phyloP scores from a whole-genome alignment of 2,888 invertebrate species.

The Congeria kusceri region DNA sequence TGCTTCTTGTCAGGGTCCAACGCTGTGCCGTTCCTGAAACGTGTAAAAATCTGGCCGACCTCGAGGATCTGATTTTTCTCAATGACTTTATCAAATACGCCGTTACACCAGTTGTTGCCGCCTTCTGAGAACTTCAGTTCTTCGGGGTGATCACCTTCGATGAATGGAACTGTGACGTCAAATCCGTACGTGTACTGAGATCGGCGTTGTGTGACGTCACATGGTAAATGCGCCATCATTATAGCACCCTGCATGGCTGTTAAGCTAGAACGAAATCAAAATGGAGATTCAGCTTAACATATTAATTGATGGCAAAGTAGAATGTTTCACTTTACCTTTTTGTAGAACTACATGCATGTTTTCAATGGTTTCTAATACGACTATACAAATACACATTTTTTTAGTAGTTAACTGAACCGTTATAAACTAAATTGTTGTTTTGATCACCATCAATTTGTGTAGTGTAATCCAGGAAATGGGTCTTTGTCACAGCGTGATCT shows the following conservation, averaged over 20 bases:
- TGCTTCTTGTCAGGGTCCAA: conserved; percentile 15
- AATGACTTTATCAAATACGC: conserved; percentile 38
- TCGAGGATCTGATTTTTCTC: conserved; percentile 24
- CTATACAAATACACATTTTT: too few relatives aligned
- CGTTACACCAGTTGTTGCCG: conserved; percentile 24
- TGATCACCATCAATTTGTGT: too few relatives aligned
- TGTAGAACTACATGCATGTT: too few relatives aligned
- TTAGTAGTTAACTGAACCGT: too few relatives aligned
- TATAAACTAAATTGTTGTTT: too few relatives aligned
- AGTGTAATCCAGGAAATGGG: too few relatives aligned
- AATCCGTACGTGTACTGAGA: conserved; percentile 42
- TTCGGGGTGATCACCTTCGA: conserved; percentile 23
- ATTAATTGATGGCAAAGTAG: too few relatives aligned
- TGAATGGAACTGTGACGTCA: conserved; percentile 14
- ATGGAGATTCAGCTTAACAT: too few relatives aligned
- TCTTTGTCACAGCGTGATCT: too few relatives aligned
- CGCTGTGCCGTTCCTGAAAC: conserved; percentile 10
- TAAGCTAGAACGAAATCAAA: conserved; percentile 16
- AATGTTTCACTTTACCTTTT: too few relatives aligned
- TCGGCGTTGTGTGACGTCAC: conserved; percentile 20
- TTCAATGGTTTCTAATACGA: too few relatives aligned
- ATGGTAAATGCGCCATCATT: conserved; percentile 35
- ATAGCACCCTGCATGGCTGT: conserved; percentile 45
- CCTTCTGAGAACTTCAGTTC: conserved; percentile 17
- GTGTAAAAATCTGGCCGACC: conserved; percentile 15